These are phyloP conservation scores for Limnephilus marmoratus DNA, from an alignment of 2,888 invertebrate genomes.

Conservation along the genomic window DNA sequence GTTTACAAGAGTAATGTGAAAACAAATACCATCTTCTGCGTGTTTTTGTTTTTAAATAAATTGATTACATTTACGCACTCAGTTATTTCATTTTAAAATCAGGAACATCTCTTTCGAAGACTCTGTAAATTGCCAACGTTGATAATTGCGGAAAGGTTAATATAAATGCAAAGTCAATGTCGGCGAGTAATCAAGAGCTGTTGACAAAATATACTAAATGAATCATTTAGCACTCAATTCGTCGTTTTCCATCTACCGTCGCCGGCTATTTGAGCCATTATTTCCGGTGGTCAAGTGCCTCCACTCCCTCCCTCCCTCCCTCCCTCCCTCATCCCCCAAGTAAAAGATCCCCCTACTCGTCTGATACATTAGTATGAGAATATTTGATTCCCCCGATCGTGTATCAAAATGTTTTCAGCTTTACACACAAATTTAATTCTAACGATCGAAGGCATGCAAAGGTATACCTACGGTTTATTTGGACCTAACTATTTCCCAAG, in stretches of 20 bases:
- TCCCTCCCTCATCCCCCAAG: neutral
- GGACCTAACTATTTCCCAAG: neutral
- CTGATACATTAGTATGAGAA: constrained; percentile 6
- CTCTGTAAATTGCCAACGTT: too few relatives aligned
- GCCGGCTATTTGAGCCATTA: neutral
- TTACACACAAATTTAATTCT: neutral
- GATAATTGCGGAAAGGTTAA: too few relatives aligned
- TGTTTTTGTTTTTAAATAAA: too few relatives aligned
- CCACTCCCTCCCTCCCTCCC: neutral
- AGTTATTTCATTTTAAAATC: too few relatives aligned
- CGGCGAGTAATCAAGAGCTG: neutral
- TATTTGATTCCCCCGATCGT: constrained; percentile 34
- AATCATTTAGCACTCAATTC: neutral
- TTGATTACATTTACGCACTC: too few relatives aligned
- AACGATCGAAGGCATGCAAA: neutral
- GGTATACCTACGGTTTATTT: neutral
- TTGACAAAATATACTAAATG: neutral
- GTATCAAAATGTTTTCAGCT: constrained; percentile 17
- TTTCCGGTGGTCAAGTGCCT: neutral
- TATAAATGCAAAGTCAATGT: neutral
- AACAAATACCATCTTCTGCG: too few relatives aligned
- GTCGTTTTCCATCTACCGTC: neutral
- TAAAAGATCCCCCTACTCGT: neutral
- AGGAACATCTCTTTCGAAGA: too few relatives aligned
- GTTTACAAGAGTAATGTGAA: too few relatives aligned